Evolutionary conservation across 30 jellyfish, hydroid and myxozoan species (phyloP).

Genomic region (Aurelia aurita complex sp. Pacific): DNA sequence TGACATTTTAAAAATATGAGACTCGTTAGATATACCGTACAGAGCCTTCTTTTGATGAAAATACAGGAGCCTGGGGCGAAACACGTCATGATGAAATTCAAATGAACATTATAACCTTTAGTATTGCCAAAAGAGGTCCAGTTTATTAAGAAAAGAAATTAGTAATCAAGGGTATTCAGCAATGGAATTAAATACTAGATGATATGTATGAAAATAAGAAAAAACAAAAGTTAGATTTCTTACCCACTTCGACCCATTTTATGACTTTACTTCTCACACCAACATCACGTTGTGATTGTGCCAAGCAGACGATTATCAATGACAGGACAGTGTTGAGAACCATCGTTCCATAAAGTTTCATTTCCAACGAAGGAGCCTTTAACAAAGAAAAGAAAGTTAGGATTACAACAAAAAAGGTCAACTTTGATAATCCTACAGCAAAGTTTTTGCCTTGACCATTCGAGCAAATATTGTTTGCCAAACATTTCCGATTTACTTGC

Average conservation of each 20-base stretch:
- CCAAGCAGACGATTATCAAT: not conserved
- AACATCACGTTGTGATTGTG: slow-evolving; percentile 1
- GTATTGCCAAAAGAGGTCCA: not conserved
- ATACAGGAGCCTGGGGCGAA: too few relatives aligned
- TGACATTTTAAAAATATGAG: too few relatives aligned
- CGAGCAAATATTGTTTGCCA: not conserved
- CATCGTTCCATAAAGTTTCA: not conserved
- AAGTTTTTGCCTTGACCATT: not conserved
- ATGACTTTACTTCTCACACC: slow-evolving; percentile 28
- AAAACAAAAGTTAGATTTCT: not conserved
- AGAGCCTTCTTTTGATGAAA: too few relatives aligned
- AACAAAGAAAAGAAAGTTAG: too few relatives aligned
- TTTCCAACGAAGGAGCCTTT: not conserved
- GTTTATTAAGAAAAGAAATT: too few relatives aligned
- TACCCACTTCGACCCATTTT: slow-evolving; percentile 61
- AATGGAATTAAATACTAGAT: too few relatives aligned
- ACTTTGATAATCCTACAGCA: too few relatives aligned
- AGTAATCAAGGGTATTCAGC: too few relatives aligned
- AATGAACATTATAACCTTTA: not conserved
- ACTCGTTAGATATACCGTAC: too few relatives aligned
- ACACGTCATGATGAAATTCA: not conserved
- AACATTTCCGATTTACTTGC: too few relatives aligned
- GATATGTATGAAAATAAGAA: not conserved
- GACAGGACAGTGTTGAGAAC: not conserved
- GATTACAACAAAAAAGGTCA: too few relatives aligned